Conservation (phyloP, 2,888 invertebrate species). For the Ectemnius continuus region DNA sequence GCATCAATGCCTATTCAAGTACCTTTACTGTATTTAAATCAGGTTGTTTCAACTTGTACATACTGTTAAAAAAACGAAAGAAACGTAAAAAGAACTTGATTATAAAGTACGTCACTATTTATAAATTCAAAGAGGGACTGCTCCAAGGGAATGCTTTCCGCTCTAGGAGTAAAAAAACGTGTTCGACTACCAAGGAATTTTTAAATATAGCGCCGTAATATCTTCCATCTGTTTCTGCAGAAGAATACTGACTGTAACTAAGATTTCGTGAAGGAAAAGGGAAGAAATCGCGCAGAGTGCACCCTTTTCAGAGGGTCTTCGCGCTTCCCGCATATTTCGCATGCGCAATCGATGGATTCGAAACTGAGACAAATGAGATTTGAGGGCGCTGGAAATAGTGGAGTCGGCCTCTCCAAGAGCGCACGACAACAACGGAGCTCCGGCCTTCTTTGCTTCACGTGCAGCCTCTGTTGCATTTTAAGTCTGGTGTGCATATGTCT, state of each 20-base stretch:
- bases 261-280: background rate
- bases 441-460: conserved; percentile 61
- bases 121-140: too few species aligned
- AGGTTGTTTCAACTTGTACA: too few species aligned
- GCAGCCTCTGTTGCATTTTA: conserved; percentile 66
- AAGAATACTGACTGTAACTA: background rate
- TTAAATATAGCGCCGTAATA: conserved; percentile 2
- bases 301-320: conserved; percentile 13
- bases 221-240: background rate
- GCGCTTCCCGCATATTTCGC: background rate
- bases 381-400: conserved; percentile 36
- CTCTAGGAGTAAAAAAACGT: too few species aligned
- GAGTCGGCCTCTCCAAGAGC: conserved; percentile 14
- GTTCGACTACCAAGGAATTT: background rate
- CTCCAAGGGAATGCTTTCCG: too few species aligned
- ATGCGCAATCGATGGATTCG: conserved; percentile 36
- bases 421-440: conserved; percentile 17
- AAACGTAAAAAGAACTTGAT: too few species aligned
- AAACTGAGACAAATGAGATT: conserved; percentile 23
- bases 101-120: too few species aligned
- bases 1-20: too few species aligned
- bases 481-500: conserved; percentile 66
- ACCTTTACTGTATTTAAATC: too few species aligned
- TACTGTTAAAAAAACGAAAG: too few species aligned
- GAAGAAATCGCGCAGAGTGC: background rate